Evolutionary conservation across 2,113 vertebrate genomes (phyloP).

Genomic region (Phyllopteryx taeniolatus): DNA sequence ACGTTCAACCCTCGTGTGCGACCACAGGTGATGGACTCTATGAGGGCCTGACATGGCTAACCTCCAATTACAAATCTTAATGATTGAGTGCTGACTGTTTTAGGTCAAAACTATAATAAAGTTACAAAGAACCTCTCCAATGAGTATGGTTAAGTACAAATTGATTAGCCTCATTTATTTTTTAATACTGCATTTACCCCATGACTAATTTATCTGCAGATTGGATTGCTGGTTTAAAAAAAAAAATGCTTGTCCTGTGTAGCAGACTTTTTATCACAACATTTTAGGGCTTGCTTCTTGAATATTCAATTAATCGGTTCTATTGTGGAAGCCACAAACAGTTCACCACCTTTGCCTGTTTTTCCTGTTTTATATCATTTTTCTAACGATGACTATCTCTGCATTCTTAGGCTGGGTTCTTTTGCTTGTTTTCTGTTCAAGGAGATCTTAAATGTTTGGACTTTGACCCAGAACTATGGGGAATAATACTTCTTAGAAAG

Average conservation of each 20-base stretch:
- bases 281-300: constrained; percentile 62
- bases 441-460: constrained; percentile 46
- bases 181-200: constrained; percentile 70
- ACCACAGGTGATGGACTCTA: constrained; percentile 98
- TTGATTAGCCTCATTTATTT: constrained; percentile 77
- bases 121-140: constrained; percentile 77
- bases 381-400: constrained; percentile 57
- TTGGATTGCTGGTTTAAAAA: constrained; percentile 68
- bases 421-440: constrained; percentile 26
- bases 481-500: constrained; percentile 49
- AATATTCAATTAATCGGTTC: constrained; percentile 58
- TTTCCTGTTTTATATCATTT: constrained; percentile 63
- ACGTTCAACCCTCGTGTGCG: constrained; percentile 98
- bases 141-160: constrained; percentile 71
- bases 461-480: constrained; percentile 53
- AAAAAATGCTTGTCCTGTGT: constrained; percentile 59
- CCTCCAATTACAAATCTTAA: constrained; percentile 99
- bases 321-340: constrained; percentile 64
- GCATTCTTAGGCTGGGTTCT: constrained; percentile 41
- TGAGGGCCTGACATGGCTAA: constrained; percentile 98
- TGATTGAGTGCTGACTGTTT: constrained; percentile 80
- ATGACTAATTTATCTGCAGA: constrained; percentile 71
- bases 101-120: constrained; percentile 76
- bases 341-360: constrained; percentile 70
- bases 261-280: constrained; percentile 57